A percentile compares a stretch with the other conserved stretches of the same genome.
These are phyloP conservation scores for Seriola aureovittata DNA, from an alignment of 2,113 vertebrate genomes.

Conservation along the genomic window DNA sequence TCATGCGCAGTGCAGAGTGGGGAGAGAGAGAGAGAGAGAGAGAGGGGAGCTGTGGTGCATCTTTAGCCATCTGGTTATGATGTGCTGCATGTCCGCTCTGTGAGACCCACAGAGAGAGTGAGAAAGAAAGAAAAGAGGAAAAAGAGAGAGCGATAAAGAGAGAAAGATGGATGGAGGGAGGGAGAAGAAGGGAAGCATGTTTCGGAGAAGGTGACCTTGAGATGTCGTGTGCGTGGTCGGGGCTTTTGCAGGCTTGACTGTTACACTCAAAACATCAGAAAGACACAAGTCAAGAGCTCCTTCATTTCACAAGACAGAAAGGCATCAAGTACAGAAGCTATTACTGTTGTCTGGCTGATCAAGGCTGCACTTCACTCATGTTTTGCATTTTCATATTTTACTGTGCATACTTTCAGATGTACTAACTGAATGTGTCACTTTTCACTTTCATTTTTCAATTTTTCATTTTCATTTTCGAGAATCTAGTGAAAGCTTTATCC, in stretches of 20 bases:
- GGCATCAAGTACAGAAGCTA: background rate
- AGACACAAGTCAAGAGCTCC: constrained; percentile 46
- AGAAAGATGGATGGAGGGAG: constrained; percentile 40
- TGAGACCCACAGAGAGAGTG: constrained; percentile 62
- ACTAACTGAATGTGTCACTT: background rate
- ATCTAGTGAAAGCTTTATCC: background rate
- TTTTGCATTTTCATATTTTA: background rate
- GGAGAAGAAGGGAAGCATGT: constrained; percentile 75
- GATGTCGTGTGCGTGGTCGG: constrained; percentile 27
- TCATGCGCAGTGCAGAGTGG: constrained; percentile 68
- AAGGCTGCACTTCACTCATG: background rate
- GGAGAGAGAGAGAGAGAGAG: constrained; percentile 53
- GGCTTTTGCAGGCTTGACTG: constrained; percentile 10
- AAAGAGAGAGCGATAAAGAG: constrained; percentile 1
- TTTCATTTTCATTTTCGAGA: background rate
- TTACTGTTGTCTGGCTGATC: background rate
- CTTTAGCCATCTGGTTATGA: constrained; percentile 91
- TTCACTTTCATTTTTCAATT: too few species aligned
- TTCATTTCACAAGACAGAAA: constrained; percentile 19
- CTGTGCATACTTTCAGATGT: background rate
- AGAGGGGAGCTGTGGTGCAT: constrained; percentile 73
- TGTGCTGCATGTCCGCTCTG: constrained; percentile 81
- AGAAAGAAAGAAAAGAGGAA: constrained; percentile 2
- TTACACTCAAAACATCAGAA: constrained; percentile 5
- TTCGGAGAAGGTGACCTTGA: constrained; percentile 83